Percentiles rank a stretch among this genome's conserved stretches.
Conservation (phyloP, 1,140 invertebrate species). For the Sarcophaga bullata region DNA sequence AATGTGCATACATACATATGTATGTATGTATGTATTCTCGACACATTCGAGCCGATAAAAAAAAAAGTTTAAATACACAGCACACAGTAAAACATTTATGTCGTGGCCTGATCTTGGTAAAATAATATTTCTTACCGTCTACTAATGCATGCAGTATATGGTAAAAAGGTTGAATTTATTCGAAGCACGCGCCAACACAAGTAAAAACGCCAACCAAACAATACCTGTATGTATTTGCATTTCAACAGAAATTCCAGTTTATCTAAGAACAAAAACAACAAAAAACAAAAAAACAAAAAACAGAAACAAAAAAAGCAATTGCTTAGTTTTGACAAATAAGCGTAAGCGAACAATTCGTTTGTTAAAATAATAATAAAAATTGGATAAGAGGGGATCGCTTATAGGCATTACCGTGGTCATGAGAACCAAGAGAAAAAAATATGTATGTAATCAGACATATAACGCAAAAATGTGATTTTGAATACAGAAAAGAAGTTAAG, state of each 20-base stretch:
- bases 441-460: background rate
- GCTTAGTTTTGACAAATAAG: no score
- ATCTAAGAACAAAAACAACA: background rate
- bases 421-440: background rate
- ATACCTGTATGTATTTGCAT: background rate
- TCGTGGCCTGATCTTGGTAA: background rate
- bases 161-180: background rate
- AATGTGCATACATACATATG: background rate
- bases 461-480: background rate
- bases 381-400: background rate
- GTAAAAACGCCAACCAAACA: background rate
- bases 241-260: slow-evolving; percentile 29
- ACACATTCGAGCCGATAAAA: no score
- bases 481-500: background rate
- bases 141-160: background rate
- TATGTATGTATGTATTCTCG: background rate
- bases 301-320: background rate
- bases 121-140: no score
- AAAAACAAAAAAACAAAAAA: background rate
- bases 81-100: no score
- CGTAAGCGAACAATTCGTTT: background rate
- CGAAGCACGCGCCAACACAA: background rate
- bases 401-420: slow-evolving; percentile 10
- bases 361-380: background rate
- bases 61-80: no score